Evolutionary conservation across 2,797 vertebrate species (phyloP), one percentile per base, ranked within the genome.

Genomic region (Clamator glandarius): DNA sequence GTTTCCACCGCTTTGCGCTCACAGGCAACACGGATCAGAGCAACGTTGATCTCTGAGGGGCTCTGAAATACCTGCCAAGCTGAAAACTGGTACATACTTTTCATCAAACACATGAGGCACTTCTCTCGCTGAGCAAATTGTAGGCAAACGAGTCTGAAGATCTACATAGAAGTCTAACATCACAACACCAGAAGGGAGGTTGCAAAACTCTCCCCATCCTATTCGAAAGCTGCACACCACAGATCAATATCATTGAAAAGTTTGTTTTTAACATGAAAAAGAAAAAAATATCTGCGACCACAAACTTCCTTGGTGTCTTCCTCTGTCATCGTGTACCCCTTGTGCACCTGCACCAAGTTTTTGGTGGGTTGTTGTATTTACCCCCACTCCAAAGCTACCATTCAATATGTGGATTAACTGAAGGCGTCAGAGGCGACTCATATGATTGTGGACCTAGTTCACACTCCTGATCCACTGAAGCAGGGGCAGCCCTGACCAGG

Each of bases 391-490:
- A 28, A 41, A 36, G 42, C 33, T 3, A 15, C 13, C 12, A 2
- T 9, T 52, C 54, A 11, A 31, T 0, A 48, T 42, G 18, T 9
- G 62, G 52, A 50, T 18, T 18, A 31, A 35, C 48, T 5, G 23
- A 44, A 51, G 58, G 58, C 28, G 12, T 2, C 29, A 5, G 75
- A 46, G 80, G 62, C 18, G 23, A n/a, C 44, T 16, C 19, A 2
- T 9, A 35, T 11, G 36, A 33, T 5, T 1, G 8, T 10, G 23
- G 1, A 28, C 54, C 42, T 7, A 19, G 3, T 11, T 7, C 0
- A 18, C 18, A 2, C 78, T 24, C 29, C 5, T 33, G 46, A 44
- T 9, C 39, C 46, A 8, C 42, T 41, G 58, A 55, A 48, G 33
- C 28, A 26, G 5, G 44, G 16, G 10, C 64, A 58, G 72, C 66